phyloP scores from a whole-genome alignment of 2,797 vertebrate genomes.

The Anas flavirostris region DNA sequence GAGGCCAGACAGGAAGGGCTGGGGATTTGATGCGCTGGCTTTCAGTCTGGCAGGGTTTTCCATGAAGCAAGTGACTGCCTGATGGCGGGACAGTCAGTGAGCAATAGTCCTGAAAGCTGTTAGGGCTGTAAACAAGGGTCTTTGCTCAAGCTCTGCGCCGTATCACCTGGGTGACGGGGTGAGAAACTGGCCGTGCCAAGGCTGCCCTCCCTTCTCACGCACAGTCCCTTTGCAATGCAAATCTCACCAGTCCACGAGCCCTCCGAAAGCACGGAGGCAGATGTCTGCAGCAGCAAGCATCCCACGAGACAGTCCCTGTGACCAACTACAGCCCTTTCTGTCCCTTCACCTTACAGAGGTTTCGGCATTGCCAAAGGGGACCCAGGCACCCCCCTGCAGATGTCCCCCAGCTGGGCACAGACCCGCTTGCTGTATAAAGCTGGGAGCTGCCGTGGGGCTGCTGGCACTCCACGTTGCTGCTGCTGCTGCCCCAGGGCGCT shows the following conservation, averaged over 20 bases:
- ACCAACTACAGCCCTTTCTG: background rate
- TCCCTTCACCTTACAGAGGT: background rate
- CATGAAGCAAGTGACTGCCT: background rate
- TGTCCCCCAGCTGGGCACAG: too few relatives aligned
- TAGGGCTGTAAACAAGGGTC: background rate
- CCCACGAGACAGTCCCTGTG: background rate
- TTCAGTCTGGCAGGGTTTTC: background rate
- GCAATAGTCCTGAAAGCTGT: background rate
- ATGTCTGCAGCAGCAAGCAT: background rate
- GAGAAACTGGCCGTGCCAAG: background rate
- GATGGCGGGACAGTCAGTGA: background rate
- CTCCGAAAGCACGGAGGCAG: rapidly evolving
- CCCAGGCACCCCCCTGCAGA: background rate
- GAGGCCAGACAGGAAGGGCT: background rate
- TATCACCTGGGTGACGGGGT: rapidly evolving
- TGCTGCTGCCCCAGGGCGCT: background rate
- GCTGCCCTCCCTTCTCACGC: background rate
- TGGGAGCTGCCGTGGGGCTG: background rate
- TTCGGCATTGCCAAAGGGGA: background rate
- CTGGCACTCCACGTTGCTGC: rapidly evolving
- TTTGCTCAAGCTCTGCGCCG: background rate
- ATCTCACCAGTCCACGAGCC: background rate
- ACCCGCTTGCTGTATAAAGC: rapidly evolving
- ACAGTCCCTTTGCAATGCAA: background rate
- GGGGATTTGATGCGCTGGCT: background rate